Conservation (phyloP, 1,140 invertebrate species). For the Ericerus pela region DNA sequence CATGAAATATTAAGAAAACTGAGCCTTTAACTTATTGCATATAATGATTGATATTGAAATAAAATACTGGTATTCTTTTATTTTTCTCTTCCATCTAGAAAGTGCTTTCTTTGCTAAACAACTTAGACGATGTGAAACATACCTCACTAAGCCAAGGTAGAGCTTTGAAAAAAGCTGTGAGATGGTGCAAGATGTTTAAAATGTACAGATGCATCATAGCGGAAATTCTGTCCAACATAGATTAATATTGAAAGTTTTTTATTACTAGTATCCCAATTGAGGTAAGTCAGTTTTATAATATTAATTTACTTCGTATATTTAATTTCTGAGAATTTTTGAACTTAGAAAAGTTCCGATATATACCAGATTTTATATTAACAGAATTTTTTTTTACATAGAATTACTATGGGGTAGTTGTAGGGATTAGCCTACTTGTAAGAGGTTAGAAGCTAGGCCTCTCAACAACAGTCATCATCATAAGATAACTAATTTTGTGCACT, state of each 20-base stretch:
- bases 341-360: too few relatives aligned
- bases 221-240: conserved; percentile 96
- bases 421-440: too few relatives aligned
- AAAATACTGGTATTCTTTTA: conserved; percentile 55
- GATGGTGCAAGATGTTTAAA: conserved; percentile 85
- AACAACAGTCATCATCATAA: too few relatives aligned
- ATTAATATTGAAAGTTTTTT: conserved; percentile 91
- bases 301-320: too few relatives aligned
- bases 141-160: conserved; percentile 90
- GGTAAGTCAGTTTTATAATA: too few relatives aligned
- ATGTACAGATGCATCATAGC: conserved; percentile 95
- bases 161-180: conserved; percentile 79
- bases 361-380: background rate
- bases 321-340: too few relatives aligned
- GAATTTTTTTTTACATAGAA: conserved; percentile 44
- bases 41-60: conserved; percentile 88
- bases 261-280: conserved; percentile 93
- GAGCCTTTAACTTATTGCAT: too few relatives aligned
- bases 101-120: conserved; percentile 59
- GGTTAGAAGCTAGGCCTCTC: too few relatives aligned
- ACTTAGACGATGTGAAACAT: conserved; percentile 95
- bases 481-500: too few relatives aligned
- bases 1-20: too few relatives aligned
- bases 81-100: conserved; percentile 33
- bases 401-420: conserved; percentile 94